A percentile compares a stretch with the other conserved stretches of the same genome.
These are phyloP conservation scores for Catharus minimus DNA, from an alignment of 2,113 vertebrate genomes.

Conservation along the genomic window DNA sequence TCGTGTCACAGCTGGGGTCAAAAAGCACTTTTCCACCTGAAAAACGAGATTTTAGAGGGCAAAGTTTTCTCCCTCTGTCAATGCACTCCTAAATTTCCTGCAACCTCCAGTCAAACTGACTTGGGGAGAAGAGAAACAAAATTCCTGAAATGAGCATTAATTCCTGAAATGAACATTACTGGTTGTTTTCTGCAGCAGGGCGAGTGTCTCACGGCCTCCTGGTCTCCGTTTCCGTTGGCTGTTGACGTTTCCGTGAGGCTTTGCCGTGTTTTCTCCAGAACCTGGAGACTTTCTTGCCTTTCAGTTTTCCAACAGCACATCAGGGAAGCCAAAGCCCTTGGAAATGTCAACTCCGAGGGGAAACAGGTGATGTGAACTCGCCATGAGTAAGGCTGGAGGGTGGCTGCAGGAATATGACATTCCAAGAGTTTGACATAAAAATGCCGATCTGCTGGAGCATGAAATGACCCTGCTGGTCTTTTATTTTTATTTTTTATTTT, in stretches of 20 bases:
- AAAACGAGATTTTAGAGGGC: neutral
- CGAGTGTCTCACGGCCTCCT: neutral
- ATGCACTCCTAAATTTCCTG: neutral
- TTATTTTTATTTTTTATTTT: neutral
- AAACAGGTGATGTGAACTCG: constrained; percentile 62
- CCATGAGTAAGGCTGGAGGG: constrained; percentile 45
- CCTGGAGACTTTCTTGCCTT: neutral
- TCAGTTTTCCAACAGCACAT: neutral
- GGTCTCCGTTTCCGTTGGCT: neutral
- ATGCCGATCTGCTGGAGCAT: neutral
- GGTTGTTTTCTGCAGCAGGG: neutral
- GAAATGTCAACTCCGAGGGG: constrained; percentile 55
- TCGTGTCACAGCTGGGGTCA: neutral
- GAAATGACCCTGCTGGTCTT: neutral
- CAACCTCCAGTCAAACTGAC: neutral
- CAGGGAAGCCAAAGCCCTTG: constrained; percentile 57
- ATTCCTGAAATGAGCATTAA: neutral
- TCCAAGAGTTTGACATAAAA: neutral
- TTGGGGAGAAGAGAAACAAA: neutral
- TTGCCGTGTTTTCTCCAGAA: neutral
- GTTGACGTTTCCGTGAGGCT: neutral
- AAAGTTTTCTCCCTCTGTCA: neutral
- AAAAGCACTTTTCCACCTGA: neutral
- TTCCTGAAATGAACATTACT: neutral
- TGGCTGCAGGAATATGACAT: neutral